phyloP scores from a whole-genome alignment of 2,113 vertebrate species.

The Micronycteris hirsuta region DNA sequence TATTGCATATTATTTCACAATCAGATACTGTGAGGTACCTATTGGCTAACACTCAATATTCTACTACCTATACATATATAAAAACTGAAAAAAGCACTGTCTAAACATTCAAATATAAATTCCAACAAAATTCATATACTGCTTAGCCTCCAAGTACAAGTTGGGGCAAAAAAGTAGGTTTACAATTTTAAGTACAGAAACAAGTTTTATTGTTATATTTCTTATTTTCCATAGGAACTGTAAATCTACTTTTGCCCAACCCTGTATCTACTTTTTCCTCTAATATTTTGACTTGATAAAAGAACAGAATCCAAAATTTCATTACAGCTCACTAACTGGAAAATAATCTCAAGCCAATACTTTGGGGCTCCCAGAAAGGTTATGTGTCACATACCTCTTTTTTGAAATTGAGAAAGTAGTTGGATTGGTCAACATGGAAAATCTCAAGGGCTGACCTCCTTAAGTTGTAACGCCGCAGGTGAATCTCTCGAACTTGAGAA shows the following conservation, averaged over 20 bases:
- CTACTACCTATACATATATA: background rate
- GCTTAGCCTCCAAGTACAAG: background rate
- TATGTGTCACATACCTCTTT: slow-evolving; percentile 87
- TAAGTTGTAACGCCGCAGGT: slow-evolving; percentile 94
- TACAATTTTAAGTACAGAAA: background rate
- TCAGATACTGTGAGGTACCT: background rate
- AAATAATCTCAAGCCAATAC: background rate
- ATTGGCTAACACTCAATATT: background rate
- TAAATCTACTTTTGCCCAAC: background rate
- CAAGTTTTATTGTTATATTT: background rate
- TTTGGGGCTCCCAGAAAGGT: background rate
- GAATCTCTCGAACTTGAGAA: slow-evolving; percentile 94
- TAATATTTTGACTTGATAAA: background rate
- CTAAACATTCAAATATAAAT: background rate
- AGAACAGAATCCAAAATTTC: background rate
- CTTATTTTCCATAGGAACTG: background rate
- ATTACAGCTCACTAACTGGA: background rate
- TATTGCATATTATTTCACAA: background rate
- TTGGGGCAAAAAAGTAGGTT: background rate
- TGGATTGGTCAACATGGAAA: slow-evolving; percentile 97
- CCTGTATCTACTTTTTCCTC: background rate
- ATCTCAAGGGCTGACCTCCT: slow-evolving; percentile 96
- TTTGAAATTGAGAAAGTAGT: slow-evolving; percentile 97
- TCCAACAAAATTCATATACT: background rate
- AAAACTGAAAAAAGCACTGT: background rate